These are phyloP conservation scores for Temnothorax rugatulus DNA, from an alignment of 2,888 invertebrate genomes.

Conservation along the genomic window DNA sequence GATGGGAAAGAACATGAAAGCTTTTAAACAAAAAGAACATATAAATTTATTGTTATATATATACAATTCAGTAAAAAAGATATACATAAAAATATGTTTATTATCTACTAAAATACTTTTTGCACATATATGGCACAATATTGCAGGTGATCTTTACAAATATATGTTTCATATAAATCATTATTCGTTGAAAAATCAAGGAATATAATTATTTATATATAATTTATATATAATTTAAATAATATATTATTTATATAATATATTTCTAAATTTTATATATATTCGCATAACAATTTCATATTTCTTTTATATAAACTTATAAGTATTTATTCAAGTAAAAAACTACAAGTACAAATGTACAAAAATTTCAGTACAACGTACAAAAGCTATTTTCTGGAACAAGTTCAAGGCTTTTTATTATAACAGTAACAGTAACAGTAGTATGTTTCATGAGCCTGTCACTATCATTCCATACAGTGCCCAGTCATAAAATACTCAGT, in stretches of 20 bases:
- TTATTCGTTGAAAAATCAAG: neutral
- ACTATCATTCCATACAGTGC: neutral
- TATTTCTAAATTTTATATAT: neutral
- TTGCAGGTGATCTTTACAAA: neutral
- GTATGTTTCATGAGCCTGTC: neutral
- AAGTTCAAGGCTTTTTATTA: neutral
- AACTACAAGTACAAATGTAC: conserved; percentile 7
- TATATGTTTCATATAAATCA: neutral
- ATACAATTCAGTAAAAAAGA: conserved; percentile 17
- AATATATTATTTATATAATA: no score
- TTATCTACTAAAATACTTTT: neutral
- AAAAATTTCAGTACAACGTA: conserved; percentile 5
- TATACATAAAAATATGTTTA: neutral
- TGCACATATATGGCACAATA: neutral
- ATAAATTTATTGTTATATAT: conserved; percentile 12
- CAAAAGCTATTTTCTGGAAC: neutral
- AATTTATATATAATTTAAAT: no score
- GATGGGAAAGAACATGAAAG: neutral
- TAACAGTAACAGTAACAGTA: neutral
- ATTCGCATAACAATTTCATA: neutral
- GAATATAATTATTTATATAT: neutral
- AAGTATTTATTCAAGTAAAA: neutral
- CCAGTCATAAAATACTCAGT: neutral
- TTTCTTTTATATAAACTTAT: conserved; percentile 17
- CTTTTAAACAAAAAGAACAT: neutral